Evolutionary conservation across 2,113 vertebrate species (phyloP).

Genomic region (Ochotona curzoniae): DNA sequence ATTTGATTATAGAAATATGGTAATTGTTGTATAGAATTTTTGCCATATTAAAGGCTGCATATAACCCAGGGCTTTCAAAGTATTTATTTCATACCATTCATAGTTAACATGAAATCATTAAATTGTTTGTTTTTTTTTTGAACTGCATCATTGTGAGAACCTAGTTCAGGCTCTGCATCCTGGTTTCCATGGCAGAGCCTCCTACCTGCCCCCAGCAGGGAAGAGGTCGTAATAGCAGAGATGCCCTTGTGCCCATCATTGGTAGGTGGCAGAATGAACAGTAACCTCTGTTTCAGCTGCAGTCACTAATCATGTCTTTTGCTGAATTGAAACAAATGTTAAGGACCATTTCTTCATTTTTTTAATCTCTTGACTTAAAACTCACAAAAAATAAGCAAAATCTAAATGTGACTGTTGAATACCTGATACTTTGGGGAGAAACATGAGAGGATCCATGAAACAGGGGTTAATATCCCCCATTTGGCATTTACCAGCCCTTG

Average conservation of each 20-base stretch:
- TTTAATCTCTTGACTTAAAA: slow-evolving; percentile 1
- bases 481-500: background rate
- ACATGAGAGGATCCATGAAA: background rate
- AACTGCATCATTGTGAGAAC: background rate
- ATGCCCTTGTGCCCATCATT: background rate
- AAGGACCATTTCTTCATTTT: slow-evolving; percentile 3
- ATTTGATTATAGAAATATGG: background rate
- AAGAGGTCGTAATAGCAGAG: background rate
- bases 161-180: background rate
- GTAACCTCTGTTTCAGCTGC: slow-evolving; percentile 18
- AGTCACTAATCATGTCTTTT: slow-evolving; percentile 29
- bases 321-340: slow-evolving; percentile 28
- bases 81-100: background rate
- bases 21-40: background rate
- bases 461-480: background rate
- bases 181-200: slow-evolving; percentile 33
- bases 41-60: background rate
- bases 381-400: slow-evolving; percentile 48
- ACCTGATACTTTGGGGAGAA: background rate
- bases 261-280: slow-evolving; percentile 19
- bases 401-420: background rate
- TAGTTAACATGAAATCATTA: background rate
- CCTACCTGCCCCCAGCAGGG: background rate
- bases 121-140: slow-evolving; percentile 5
- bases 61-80: background rate